A percentile compares a stretch with the other conserved stretches of the same genome.
phyloP scores from a whole-genome alignment of 2,797 vertebrate species.

The Bradypodion ventrale region DNA sequence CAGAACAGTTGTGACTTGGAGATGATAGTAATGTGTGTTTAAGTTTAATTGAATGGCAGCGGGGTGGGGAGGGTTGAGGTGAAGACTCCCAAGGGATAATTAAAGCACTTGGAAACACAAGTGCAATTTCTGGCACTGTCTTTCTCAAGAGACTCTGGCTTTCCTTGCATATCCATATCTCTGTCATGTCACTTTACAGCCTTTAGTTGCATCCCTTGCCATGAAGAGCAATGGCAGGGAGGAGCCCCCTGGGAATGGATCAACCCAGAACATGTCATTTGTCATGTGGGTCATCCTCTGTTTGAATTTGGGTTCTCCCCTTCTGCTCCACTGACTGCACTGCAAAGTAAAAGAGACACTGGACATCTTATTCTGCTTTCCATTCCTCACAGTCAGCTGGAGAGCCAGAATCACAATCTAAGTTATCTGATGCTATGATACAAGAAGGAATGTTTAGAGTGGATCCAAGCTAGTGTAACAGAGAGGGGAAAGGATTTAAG shows the following conservation, averaged over 20 bases:
- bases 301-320: background rate
- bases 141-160: background rate
- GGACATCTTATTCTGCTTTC: background rate
- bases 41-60: too few species aligned
- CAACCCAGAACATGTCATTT: constrained; percentile 27
- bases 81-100: background rate
- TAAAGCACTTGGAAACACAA: background rate
- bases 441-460: background rate
- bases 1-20: background rate
- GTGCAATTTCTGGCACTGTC: background rate
- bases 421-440: background rate
- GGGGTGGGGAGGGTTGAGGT: background rate
- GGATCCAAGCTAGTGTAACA: background rate
- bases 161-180: constrained; percentile 7
- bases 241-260: constrained; percentile 19
- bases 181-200: constrained; percentile 10
- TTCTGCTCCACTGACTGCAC: background rate
- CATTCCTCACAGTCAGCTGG: background rate
- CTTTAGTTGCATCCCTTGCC: background rate
- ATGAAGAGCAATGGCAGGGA: constrained; percentile 24
- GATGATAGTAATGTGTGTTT: background rate
- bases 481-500: background rate
- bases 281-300: constrained; percentile 21
- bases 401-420: background rate
- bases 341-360: background rate